These are phyloP conservation scores for Ptyas mucosa DNA, from an alignment of 2,113 vertebrate species.

Conservation along the genomic window DNA sequence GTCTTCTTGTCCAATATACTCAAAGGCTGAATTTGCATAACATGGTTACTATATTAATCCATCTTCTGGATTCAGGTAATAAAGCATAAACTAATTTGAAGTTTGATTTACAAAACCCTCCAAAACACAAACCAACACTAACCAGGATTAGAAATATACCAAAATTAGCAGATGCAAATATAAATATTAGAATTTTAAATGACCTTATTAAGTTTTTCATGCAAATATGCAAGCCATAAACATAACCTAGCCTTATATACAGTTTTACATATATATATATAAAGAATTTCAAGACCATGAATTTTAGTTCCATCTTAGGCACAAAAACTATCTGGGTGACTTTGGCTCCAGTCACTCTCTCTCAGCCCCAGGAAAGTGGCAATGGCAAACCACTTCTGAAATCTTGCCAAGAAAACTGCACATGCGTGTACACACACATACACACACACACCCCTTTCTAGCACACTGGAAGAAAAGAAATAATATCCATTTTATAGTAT, in stretches of 20 bases:
- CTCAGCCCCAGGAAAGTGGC: background rate
- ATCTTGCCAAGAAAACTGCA: background rate
- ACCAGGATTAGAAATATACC: background rate
- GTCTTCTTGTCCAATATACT: background rate
- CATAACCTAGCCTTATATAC: background rate
- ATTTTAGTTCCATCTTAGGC: background rate
- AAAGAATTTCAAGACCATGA: background rate
- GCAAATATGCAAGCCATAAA: background rate
- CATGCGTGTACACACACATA: accelerated
- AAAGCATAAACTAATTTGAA: background rate
- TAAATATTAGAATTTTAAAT: background rate
- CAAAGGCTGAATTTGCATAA: background rate
- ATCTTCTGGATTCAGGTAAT: background rate
- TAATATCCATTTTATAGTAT: background rate
- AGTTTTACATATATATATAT: background rate
- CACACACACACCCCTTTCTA: background rate
- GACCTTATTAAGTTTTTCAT: background rate
- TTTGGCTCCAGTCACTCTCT: background rate
- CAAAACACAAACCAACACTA: background rate
- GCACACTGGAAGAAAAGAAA: background rate
- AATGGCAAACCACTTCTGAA: background rate
- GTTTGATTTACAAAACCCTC: background rate
- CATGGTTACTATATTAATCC: background rate
- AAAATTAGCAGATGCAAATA: background rate
- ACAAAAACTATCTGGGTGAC: background rate